phyloP scores from a whole-genome alignment of 2,888 invertebrate species.

The Clusia tigrina region DNA sequence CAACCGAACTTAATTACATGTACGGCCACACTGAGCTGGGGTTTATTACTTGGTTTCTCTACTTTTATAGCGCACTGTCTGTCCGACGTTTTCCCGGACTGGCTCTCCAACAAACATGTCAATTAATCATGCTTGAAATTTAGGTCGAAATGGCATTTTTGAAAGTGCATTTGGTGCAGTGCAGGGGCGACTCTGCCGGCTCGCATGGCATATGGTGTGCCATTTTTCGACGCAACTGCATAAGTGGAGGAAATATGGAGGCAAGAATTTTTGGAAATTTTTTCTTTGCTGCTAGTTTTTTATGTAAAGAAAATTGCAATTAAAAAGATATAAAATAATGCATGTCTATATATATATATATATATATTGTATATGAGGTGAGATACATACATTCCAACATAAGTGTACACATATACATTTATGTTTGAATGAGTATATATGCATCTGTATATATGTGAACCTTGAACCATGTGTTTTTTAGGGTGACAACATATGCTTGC shows the following conservation, averaged over 20 bases:
- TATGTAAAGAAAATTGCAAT: conserved; percentile 2
- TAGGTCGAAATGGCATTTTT: conserved; percentile 26
- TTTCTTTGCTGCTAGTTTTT: background rate
- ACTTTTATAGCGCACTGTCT: background rate
- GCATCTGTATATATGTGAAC: too few relatives aligned
- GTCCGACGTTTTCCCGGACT: background rate
- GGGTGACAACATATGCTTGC: background rate
- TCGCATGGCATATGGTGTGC: background rate
- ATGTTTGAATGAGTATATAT: too few relatives aligned
- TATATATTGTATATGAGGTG: too few relatives aligned
- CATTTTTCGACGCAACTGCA: background rate
- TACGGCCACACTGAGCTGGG: too few relatives aligned
- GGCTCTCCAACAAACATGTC: too few relatives aligned
- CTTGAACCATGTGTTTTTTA: background rate
- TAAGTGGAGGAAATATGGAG: too few relatives aligned
- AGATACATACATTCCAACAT: too few relatives aligned
- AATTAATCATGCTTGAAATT: conserved; percentile 42
- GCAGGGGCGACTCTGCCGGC: background rate
- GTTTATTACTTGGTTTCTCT: background rate
- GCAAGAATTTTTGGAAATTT: background rate
- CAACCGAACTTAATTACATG: background rate
- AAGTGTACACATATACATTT: too few relatives aligned
- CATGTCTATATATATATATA: too few relatives aligned
- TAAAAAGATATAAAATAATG: background rate
- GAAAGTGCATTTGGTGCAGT: background rate